Base-by-base conservation (phyloP, 1,140 invertebrate genomes). In the Trachymyrmex septentrionalis region DNA sequence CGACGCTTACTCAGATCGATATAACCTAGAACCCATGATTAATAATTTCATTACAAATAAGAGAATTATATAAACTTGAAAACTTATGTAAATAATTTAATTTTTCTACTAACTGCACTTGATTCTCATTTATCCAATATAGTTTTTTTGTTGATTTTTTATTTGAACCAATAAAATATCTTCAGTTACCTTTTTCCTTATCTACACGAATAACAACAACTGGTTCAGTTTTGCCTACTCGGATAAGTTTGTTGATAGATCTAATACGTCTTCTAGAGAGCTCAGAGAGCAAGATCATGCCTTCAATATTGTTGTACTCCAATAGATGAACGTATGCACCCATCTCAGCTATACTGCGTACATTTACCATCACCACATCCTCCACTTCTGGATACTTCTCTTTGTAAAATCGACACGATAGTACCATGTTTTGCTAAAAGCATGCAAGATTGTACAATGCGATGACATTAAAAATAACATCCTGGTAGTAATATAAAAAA, bases 291-390 rank as follows among this genome's bases (percentile, higher is more conserved):
- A 99, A 95, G 85, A 99, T 99, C 98, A 99, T 99, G 91, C 99
- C 99, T 95, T 99, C 99, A 87, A 99, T 99, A 92, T 99, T 99
- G 95, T 99, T 99, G 94, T 99, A 99, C 96, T 99, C 99, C 73
- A 99, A 95, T 69, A 99, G 95, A 95, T 99, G 98, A 4, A 99
- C 99, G 95, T 99, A 99, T 6, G 99, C 99, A 85, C 99, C 99
- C 99, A 99, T 99, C 96, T 99, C 99, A 53, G 99, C 99, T 91
- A 99, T 99, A 88, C 98, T 98, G 19, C 98, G 96, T 2, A 99
- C 99, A 95, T 99, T 99, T 5, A 99, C 99, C 99, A 99, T 99
- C 14, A 99, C 99, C 48, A 99, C 99, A 97, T 99, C 99, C 92
- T 99, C 99, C 50, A 99, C 97, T 94, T 99, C 99, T 0, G 99